Evolutionary conservation across 2,113 vertebrate genomes (phyloP).

Genomic region (Cyanoderma ruficeps): DNA sequence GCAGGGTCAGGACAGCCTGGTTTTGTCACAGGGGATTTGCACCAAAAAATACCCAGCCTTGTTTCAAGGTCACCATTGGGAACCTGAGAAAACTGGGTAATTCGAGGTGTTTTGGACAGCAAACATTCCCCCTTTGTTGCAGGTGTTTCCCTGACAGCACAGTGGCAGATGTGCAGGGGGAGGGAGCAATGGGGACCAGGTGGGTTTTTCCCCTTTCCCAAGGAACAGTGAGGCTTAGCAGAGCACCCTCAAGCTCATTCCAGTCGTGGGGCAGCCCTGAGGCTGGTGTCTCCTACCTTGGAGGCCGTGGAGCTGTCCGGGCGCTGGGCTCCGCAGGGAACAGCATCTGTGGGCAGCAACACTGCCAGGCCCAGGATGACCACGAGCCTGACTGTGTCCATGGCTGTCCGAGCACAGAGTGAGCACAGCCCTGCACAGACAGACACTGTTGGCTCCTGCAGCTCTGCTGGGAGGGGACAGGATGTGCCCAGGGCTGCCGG

Average conservation of each 20-base stretch:
- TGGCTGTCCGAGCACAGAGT: not conserved
- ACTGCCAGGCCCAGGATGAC: rapidly evolving
- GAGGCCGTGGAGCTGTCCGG: rapidly evolving
- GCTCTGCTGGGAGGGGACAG: not conserved
- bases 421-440: rapidly evolving
- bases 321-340: not conserved
- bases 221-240: not conserved
- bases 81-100: rapidly evolving
- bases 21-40: rapidly evolving
- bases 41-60: not conserved
- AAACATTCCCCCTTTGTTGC: rapidly evolving
- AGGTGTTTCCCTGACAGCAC: rapidly evolving
- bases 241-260: rapidly evolving
- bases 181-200: rapidly evolving
- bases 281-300: not conserved
- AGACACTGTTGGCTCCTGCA: rapidly evolving
- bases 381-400: rapidly evolving
- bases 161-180: rapidly evolving
- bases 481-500: not conserved
- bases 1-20: not conserved
- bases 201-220: not conserved
- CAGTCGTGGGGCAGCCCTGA: not conserved
- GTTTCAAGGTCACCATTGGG: rapidly evolving
- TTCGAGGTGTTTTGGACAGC: rapidly evolving
- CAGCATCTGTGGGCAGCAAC: rapidly evolving